Base-by-base conservation (phyloP, 2,113 vertebrate species). In the Chaenocephalus aceratus region DNA sequence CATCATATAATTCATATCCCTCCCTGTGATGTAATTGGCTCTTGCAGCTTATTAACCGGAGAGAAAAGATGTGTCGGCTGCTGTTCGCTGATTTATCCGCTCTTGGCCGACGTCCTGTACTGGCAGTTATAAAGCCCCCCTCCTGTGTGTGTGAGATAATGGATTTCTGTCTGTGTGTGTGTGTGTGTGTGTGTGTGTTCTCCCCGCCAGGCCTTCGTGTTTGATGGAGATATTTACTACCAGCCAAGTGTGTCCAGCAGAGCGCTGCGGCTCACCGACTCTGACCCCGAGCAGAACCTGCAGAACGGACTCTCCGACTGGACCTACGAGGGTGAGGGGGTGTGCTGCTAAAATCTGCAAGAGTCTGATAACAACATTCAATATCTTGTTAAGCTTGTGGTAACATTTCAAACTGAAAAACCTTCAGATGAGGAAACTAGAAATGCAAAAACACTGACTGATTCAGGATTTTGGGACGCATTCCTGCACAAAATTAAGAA, bases 161-260 rank as follows among this genome's bases (percentile, higher is more conserved):
- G 81, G 67, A 89, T 85, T 88, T 49, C 56, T 1, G 58, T 57
- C 52, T 81, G 16, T 80, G 41, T 88, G 23, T 88, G 68, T 77
- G 67, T 69, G 69, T 46, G 36, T 36, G 36, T 36, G 36, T 41
- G 36, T 41, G 36, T 41, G 36, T 36, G 36, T 41, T 7, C 57
- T 62, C 64, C 64, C 5, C 72, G 68, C 72, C 87, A 96, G 96
- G 94, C 94, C 21, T 96, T 90, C 62, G 90, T 96, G 84, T 93
- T 91, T 65, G 89, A 95, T 11, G 95, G 95, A 54, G 94, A 96
- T 84, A 95, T 96, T 84, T 96, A 95, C 93, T 96, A 96, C 90
- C 92, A 94, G 78, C 77, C 90, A 12, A 87, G 88, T 3, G 93
- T 94, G 84, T 90, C 72, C 72, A 91, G 92, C 75, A 76, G 75